Conservation (phyloP, 1,140 invertebrate genomes). For the Amphibalanus amphitrite region DNA sequence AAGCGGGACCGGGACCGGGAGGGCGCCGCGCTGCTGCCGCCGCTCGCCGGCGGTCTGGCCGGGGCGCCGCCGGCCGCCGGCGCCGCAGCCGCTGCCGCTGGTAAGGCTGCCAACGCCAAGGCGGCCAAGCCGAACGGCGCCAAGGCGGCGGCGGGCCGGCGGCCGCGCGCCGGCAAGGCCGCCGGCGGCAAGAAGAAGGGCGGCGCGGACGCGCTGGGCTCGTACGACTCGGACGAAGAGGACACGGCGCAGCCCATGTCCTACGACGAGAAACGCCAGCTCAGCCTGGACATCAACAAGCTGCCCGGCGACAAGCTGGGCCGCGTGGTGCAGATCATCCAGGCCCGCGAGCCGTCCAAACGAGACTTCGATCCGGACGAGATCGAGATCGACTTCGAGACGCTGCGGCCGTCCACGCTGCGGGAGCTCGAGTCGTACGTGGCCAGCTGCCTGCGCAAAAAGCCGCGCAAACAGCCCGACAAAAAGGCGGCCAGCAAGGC, state of each 20-base stretch:
- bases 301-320: conserved; percentile 97
- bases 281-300: conserved; percentile 98
- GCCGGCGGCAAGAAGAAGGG: conserved; percentile 23
- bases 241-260: conserved; percentile 97
- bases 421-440: conserved; percentile 96
- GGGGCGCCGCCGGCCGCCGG: not conserved
- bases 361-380: conserved; percentile 99
- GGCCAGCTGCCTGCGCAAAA: conserved; percentile 92
- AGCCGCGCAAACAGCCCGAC: conserved; percentile 63
- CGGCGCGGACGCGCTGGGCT: conserved; percentile 22
- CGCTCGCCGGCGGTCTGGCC: not conserved
- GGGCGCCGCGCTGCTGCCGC: conserved; percentile 1
- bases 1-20: conserved; percentile 19
- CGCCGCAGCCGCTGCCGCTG: conserved; percentile 7
- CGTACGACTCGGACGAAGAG: conserved; percentile 75
- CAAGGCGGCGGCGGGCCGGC: conserved; percentile 10
- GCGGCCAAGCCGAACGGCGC: conserved; percentile 3
- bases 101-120: conserved; percentile 4
- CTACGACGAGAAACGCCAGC: conserved; percentile 96
- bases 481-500: conserved; percentile 50
- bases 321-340: conserved; percentile 96
- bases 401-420: conserved; percentile 91
- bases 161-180: conserved; percentile 15
- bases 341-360: conserved; percentile 87
- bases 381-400: conserved; percentile 99